A percentile compares a stretch with the other conserved stretches of the same genome.
Evolutionary conservation across 2,888 invertebrate genomes (phyloP).

Genomic region (Cinara cedri): DNA sequence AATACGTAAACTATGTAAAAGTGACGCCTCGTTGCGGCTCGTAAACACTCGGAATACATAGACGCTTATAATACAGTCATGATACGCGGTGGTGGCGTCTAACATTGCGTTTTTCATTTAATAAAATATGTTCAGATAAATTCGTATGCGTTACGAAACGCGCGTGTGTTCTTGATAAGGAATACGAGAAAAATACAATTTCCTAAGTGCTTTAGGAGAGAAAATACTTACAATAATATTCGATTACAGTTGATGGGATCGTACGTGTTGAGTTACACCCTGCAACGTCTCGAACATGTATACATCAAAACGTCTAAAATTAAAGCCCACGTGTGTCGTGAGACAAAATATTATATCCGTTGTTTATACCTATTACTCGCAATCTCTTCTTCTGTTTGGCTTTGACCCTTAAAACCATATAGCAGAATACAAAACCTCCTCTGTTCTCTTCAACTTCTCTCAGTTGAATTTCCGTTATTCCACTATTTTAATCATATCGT

Average conservation of each 20-base stretch:
- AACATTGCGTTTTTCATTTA: background rate
- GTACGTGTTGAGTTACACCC: conserved; percentile 15
- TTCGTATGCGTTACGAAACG: background rate
- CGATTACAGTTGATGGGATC: conserved; percentile 36
- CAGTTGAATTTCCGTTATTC: too few species aligned
- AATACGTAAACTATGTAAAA: background rate
- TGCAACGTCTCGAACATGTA: background rate
- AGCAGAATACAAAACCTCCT: too few species aligned
- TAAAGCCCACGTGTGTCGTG: background rate
- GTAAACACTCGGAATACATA: background rate
- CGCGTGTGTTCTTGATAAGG: background rate
- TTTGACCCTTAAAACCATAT: too few species aligned
- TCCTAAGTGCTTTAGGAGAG: conserved; percentile 17
- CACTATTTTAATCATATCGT: too few species aligned
- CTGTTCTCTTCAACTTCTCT: too few species aligned
- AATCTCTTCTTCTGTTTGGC: too few species aligned
- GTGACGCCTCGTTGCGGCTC: background rate
- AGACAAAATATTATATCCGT: background rate
- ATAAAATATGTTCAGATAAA: conserved; percentile 28
- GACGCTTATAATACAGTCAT: background rate
- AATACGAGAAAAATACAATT: conserved; percentile 36
- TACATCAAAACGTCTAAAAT: conserved; percentile 21
- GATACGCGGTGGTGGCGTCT: background rate
- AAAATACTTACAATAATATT: conserved; percentile 32
- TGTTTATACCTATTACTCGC: background rate